Evolutionary conservation across 2,888 invertebrate genomes (phyloP).

Genomic region (Diaphora mendica): DNA sequence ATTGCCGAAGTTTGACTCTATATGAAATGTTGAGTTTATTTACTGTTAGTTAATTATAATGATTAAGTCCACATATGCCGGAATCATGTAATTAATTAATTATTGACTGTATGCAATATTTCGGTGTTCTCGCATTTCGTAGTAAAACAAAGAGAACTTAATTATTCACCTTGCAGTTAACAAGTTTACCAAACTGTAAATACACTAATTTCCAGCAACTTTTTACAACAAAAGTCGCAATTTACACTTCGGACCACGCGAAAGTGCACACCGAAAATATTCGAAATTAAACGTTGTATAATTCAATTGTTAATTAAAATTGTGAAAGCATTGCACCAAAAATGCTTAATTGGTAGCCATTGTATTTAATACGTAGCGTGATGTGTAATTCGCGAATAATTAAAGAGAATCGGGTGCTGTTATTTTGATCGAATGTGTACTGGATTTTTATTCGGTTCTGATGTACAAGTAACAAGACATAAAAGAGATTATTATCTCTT

Average conservation of each 20-base stretch:
- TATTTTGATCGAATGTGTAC: slow-evolving; percentile 37
- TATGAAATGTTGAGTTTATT: background rate
- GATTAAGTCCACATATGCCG: background rate
- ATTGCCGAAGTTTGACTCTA: too few species aligned
- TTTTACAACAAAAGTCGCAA: slow-evolving; percentile 43
- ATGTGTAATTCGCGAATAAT: slow-evolving; percentile 56
- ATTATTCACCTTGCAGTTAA: slow-evolving; percentile 29
- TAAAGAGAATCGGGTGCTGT: slow-evolving; percentile 34
- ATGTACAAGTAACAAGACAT: background rate
- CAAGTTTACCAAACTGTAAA: slow-evolving; percentile 25
- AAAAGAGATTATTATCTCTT: background rate
- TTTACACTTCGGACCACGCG: slow-evolving; percentile 45
- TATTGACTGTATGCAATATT: background rate
- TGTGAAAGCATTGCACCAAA: slow-evolving; percentile 39
- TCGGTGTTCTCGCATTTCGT: background rate
- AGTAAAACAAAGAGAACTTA: slow-evolving; percentile 3
- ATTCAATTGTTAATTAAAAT: slow-evolving; percentile 56
- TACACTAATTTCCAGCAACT: background rate
- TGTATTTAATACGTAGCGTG: slow-evolving; percentile 51
- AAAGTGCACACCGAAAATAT: slow-evolving; percentile 38
- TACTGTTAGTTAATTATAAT: background rate
- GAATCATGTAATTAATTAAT: background rate
- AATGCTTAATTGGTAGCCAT: slow-evolving; percentile 56
- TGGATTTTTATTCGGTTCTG: slow-evolving; percentile 42
- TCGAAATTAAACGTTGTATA: slow-evolving; percentile 52